These are phyloP conservation scores for Drosophila watanabei DNA, from an alignment of 1,140 invertebrate genomes.

Conservation along the genomic window DNA sequence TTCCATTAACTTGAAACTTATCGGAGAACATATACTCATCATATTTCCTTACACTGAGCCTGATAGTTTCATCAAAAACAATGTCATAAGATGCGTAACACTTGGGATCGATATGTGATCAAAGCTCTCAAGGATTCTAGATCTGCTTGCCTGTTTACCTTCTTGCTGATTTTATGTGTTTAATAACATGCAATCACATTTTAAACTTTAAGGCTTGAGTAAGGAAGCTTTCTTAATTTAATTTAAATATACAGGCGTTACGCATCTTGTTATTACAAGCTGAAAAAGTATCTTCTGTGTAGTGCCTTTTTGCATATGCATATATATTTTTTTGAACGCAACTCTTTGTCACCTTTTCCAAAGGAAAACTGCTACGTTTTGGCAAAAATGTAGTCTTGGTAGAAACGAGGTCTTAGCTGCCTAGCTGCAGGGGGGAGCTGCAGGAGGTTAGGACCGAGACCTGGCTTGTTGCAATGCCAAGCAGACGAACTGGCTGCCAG, in stretches of 20 bases:
- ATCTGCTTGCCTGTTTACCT: neutral
- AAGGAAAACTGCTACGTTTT: neutral
- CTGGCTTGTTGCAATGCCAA: slow-evolving; percentile 18
- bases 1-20: neutral
- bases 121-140: neutral
- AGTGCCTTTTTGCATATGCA: neutral
- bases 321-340: neutral
- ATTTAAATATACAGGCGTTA: neutral
- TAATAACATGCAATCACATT: no score
- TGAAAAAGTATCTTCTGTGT: neutral
- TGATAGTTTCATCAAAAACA: no score
- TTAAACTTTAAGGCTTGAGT: no score
- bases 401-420: neutral
- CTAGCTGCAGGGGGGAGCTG: neutral
- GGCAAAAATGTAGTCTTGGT: neutral
- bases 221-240: no score
- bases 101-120: neutral
- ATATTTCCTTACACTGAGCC: no score
- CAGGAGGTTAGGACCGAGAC: neutral
- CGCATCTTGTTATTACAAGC: neutral
- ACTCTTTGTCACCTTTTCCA: neutral
- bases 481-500: slow-evolving; percentile 14
- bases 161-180: no score
- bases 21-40: no score
- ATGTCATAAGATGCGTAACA: neutral